phyloP scores from a whole-genome alignment of 2,888 invertebrate genomes.

The Camptogramma bilineatum region DNA sequence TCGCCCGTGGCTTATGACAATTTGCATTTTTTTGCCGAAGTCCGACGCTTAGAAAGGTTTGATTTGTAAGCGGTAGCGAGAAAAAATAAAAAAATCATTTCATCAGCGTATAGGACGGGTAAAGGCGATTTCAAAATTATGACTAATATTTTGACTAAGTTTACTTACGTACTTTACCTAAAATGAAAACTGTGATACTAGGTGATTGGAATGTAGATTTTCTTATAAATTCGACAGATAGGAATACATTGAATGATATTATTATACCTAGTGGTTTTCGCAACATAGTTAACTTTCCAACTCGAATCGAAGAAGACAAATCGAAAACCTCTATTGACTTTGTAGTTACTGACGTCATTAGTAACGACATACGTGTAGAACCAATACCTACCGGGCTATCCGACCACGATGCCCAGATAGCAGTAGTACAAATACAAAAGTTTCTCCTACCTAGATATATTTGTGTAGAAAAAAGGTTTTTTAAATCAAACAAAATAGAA shows the following conservation, averaged over 20 bases:
- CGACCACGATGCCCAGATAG: constrained; percentile 19
- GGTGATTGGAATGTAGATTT: constrained; percentile 20
- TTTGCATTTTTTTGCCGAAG: constrained; percentile 83
- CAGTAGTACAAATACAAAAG: neutral
- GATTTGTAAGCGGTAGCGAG: constrained; percentile 27
- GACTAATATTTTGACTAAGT: neutral
- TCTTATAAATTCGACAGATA: neutral
- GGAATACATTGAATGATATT: neutral
- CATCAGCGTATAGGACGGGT: neutral
- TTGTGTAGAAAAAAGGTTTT: neutral
- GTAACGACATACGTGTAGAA: neutral
- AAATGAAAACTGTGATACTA: neutral
- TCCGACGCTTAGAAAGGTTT: constrained; percentile 52
- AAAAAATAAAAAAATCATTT: neutral
- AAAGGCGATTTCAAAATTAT: neutral
- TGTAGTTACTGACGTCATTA: constrained; percentile 3
- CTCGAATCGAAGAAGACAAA: constrained; percentile 5
- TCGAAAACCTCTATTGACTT: constrained; percentile 11
- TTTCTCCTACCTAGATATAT: neutral
- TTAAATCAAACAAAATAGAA: neutral
- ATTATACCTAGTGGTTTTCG: constrained; percentile 1
- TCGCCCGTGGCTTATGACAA: constrained; percentile 86
- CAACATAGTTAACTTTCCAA: constrained; percentile 11
- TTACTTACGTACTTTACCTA: neutral
- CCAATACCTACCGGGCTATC: constrained; percentile 3